Evolutionary conservation across 2,113 vertebrate species (phyloP).

Genomic region (Labeo catla): DNA sequence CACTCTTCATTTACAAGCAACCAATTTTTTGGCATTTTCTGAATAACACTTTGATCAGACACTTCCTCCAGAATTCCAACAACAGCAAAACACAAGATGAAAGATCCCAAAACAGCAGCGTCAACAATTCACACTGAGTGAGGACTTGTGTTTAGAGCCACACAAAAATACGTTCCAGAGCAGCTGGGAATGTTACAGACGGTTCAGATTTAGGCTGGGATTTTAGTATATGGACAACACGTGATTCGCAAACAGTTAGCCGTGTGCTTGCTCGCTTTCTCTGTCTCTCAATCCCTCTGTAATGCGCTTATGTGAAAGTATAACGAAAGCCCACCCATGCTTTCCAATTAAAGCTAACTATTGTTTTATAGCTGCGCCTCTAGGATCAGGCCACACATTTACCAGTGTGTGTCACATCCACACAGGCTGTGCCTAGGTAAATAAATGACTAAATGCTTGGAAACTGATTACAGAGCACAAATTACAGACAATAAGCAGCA

Average conservation of each 20-base stretch:
- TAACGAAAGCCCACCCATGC: slow-evolving; percentile 56
- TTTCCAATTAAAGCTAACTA: slow-evolving; percentile 45
- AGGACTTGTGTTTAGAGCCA: neutral
- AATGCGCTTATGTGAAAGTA: slow-evolving; percentile 35
- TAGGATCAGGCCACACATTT: slow-evolving; percentile 32
- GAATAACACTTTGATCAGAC: neutral
- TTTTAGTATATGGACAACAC: neutral
- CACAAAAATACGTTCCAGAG: slow-evolving; percentile 11
- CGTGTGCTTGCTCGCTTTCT: slow-evolving; percentile 1
- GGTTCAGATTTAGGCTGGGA: slow-evolving; percentile 21
- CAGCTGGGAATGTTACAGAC: slow-evolving; percentile 29
- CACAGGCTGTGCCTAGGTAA: slow-evolving; percentile 2
- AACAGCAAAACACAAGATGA: neutral
- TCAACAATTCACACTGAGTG: neutral
- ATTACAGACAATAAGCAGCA: slow-evolving; percentile 20
- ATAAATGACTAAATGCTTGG: neutral
- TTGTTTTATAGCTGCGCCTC: slow-evolving; percentile 54
- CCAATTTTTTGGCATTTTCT: neutral
- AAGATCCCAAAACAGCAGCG: slow-evolving; percentile 14
- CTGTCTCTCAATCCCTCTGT: neutral
- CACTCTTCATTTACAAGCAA: neutral
- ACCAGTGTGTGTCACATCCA: slow-evolving; percentile 43
- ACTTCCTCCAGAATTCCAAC: neutral
- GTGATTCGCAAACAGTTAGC: neutral
- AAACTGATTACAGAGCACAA: slow-evolving; percentile 27